Base-by-base conservation (phyloP, 2,113 vertebrate species). In the Tetraodon nigroviridis region DNA sequence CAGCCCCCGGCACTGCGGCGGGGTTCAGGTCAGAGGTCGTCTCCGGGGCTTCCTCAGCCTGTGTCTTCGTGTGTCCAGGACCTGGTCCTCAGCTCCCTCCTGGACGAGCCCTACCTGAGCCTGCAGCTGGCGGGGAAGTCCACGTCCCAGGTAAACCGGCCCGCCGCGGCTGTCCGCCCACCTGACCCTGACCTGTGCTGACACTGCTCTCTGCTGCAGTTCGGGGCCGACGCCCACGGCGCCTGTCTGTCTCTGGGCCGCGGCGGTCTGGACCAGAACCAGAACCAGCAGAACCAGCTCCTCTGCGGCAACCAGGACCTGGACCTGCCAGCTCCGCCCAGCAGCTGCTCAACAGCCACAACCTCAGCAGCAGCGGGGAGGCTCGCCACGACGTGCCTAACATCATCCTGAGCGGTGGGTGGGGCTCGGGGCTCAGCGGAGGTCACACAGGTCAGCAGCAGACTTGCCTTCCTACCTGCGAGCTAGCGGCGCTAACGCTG, bases 381-480 rank as follows among this genome's bases (percentile, higher is more conserved):
- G 89, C 86, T n/a, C 89, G 87, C 0, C 87, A 90, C n/a, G 78
- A 89, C 37, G 91, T 94, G 32, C 92, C 94, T 69, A 93, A 93
- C 84, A 91, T 95, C 83, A 90, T 94, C 70, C 90, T 95, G 65
- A 71, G 61, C 0, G 68, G 68, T 71, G 29, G 3, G 68, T 5
- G 0, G 11, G 42, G 3, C 13, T 13, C 41, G 5, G 29, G 6
- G 24, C 5, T 27, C 2, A 27, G 24, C 2, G 7, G 24, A 5
- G 24, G 24, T 27, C 24, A 27, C 5, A 1, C 5, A 6, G 24
- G 24, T 24, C 24, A 24, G 24, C 24, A 24, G 24, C 24, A 24
- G 24, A 24, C 5, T 24, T 3, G 5, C 3, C 24, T 24, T 24
- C 5, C 3, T 24, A 3, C 24, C 24, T 24, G 24, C 7, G 24